A percentile compares a stretch with the other conserved stretches of the same genome.
These are phyloP conservation scores for Diplolepis rosae DNA, from an alignment of 2,888 invertebrate species.

Conservation along the genomic window DNA sequence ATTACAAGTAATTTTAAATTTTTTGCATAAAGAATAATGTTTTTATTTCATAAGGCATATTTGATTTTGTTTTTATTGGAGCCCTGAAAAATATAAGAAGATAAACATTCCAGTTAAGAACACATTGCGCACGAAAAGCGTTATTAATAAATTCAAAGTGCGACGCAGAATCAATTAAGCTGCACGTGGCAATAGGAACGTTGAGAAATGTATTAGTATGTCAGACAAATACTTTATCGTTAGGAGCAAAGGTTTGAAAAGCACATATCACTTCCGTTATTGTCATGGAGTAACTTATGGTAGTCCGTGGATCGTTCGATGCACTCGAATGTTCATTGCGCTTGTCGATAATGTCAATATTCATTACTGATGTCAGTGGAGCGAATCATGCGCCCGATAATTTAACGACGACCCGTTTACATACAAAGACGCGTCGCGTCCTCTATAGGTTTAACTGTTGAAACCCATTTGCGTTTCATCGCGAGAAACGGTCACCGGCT, in stretches of 20 bases:
- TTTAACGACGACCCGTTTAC: constrained; percentile 34
- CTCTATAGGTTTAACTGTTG: not conserved
- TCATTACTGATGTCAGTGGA: constrained; percentile 36
- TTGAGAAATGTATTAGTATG: not conserved
- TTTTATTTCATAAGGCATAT: too few species aligned
- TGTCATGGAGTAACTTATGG: constrained; percentile 28
- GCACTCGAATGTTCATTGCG: constrained; percentile 44
- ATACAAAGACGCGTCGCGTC: not conserved
- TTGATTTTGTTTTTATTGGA: too few species aligned
- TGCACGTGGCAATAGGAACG: constrained; percentile 13
- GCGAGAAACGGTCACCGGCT: not conserved
- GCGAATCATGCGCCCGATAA: constrained; percentile 36
- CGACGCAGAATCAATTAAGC: not conserved
- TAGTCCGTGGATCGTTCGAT: constrained; percentile 41
- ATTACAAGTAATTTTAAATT: too few species aligned
- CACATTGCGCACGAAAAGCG: not conserved
- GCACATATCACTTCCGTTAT: constrained; percentile 39
- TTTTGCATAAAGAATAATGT: too few species aligned
- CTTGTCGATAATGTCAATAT: constrained; percentile 39
- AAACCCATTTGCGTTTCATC: not conserved
- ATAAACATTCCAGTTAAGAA: too few species aligned
- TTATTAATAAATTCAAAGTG: not conserved
- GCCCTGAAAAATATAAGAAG: too few species aligned
- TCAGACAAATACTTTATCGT: not conserved
- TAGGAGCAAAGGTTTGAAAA: constrained; percentile 41